phyloP scores from a whole-genome alignment of 2,888 invertebrate species.

The Netelia virgata region DNA sequence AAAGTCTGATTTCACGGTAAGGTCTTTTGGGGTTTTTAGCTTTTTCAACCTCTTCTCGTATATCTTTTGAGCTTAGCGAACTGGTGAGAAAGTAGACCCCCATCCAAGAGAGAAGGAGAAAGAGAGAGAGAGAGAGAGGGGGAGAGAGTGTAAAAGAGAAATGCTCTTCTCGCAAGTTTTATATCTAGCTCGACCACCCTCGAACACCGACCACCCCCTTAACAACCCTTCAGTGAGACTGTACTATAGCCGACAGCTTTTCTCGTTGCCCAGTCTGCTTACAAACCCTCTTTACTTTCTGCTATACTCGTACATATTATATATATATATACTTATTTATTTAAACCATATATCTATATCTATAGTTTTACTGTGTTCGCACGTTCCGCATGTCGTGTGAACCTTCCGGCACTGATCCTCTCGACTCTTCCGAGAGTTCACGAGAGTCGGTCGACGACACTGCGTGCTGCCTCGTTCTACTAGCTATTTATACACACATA shows the following conservation, averaged over 20 bases:
- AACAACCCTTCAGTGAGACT: slow-evolving; percentile 41
- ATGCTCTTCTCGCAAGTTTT: slow-evolving; percentile 19
- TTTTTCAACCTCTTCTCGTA: slow-evolving; percentile 3
- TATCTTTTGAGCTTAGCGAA: slow-evolving; percentile 11
- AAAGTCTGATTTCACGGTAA: background rate
- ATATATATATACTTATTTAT: background rate
- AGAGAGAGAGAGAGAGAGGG: background rate
- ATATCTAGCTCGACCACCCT: slow-evolving; percentile 38
- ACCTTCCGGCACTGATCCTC: slow-evolving; percentile 45
- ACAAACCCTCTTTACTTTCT: slow-evolving; percentile 52
- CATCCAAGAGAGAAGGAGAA: background rate
- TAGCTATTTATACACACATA: background rate
- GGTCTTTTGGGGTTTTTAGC: slow-evolving; percentile 2
- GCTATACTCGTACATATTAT: slow-evolving; percentile 5
- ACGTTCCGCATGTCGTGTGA: slow-evolving; percentile 48
- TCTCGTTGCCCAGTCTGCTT: slow-evolving; percentile 43
- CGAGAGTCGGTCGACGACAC: slow-evolving; percentile 58
- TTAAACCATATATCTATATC: background rate
- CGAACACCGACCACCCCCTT: slow-evolving; percentile 19
- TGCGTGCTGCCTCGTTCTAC: slow-evolving; percentile 16
- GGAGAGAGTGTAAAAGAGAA: background rate
- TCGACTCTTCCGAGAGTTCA: slow-evolving; percentile 40
- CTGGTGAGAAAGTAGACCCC: slow-evolving; percentile 35
- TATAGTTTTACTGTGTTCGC: slow-evolving; percentile 27
- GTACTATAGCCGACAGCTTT: slow-evolving; percentile 35